These are phyloP conservation scores for Otolemur crassicaudatus DNA, from an alignment of 2,797 vertebrate genomes.

Conservation along the genomic window DNA sequence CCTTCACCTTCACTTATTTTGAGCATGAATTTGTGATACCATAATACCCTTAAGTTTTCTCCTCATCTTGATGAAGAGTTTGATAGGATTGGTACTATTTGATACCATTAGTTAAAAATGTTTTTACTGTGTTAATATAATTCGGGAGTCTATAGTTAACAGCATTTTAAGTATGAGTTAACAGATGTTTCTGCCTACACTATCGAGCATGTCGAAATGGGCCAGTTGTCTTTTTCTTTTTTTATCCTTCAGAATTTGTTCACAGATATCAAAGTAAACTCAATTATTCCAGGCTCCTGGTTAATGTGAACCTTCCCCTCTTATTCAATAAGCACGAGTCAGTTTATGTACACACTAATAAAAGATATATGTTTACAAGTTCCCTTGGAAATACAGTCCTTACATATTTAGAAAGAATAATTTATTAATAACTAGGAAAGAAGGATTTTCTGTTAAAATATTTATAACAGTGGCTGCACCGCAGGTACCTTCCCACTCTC, in stretches of 20 bases:
- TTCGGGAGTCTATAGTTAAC: not conserved
- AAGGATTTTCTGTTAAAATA: conserved; percentile 78
- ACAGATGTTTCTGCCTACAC: conserved; percentile 78
- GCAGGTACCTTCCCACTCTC: not conserved
- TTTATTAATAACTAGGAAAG: conserved; percentile 73
- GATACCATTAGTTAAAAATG: conserved; percentile 45
- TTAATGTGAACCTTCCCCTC: conserved; percentile 37
- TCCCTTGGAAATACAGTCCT: conserved; percentile 80
- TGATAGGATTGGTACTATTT: not conserved
- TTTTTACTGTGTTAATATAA: conserved; percentile 53
- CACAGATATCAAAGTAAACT: conserved; percentile 76
- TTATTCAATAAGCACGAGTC: conserved; percentile 60
- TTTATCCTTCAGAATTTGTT: conserved; percentile 12
- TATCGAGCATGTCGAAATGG: conserved; percentile 79
- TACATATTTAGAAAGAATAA: conserved; percentile 25
- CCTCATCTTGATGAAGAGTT: conserved; percentile 41
- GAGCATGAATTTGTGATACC: conserved; percentile 13
- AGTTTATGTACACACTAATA: conserved; percentile 77
- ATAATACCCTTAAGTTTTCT: not conserved
- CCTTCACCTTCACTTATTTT: not conserved
- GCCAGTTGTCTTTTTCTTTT: conserved; percentile 71
- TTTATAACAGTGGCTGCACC: not conserved
- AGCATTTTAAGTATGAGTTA: conserved; percentile 81
- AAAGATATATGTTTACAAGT: conserved; percentile 74
- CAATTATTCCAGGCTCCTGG: conserved; percentile 73